Evolutionary conservation across 1,140 invertebrate genomes (phyloP).

Genomic region (Tyrophagus putrescentiae): DNA sequence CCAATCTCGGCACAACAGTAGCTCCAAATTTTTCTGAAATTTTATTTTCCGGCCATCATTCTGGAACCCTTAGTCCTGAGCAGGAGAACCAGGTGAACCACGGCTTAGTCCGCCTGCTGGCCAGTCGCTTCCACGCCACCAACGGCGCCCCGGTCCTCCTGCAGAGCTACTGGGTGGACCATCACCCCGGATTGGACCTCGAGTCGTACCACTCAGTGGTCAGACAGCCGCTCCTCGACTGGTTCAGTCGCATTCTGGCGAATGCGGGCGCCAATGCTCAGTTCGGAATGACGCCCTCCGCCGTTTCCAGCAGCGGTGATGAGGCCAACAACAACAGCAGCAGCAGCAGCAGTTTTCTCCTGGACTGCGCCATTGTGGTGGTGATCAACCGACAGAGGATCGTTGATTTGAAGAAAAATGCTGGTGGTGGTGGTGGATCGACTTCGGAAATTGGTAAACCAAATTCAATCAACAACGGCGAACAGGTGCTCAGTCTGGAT

Average conservation of each 20-base stretch:
- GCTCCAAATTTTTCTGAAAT: no score
- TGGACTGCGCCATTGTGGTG: not conserved
- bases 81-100: not conserved
- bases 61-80: no score
- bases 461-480: no score
- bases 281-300: not conserved
- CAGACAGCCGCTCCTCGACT: not conserved
- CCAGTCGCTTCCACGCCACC: not conserved
- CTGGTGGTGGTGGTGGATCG: no score
- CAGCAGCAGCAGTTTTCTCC: not conserved
- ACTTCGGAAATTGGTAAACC: no score
- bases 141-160: not conserved
- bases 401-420: no score
- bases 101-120: not conserved
- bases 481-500: conserved; percentile 8
- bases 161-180: conserved; percentile 5
- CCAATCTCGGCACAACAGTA: no score
- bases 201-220: not conserved
- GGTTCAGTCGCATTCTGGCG: not conserved
- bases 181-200: not conserved
- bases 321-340: no score
- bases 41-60: no score
- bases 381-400: no score
- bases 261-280: not conserved
- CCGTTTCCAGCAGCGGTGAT: no score